Percentiles rank a stretch among this genome's conserved stretches.
Evolutionary conservation across 1,140 invertebrate species (phyloP).

Genomic region (Spodoptera frugiperda): DNA sequence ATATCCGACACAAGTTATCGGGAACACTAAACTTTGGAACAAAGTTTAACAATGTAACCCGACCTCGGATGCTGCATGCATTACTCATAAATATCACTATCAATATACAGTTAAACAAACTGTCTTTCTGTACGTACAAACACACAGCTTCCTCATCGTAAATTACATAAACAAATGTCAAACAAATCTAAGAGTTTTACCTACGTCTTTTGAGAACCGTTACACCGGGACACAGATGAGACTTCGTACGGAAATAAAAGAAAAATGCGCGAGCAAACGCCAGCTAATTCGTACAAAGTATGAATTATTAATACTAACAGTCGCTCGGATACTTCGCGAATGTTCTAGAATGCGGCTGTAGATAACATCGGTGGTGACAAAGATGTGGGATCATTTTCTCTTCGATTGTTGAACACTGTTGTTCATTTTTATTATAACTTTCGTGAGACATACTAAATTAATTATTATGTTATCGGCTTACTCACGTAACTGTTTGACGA

Average conservation of each 20-base stretch:
- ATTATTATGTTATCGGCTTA: too few relatives aligned
- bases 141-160: constrained; percentile 19
- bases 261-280: constrained; percentile 23
- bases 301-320: constrained; percentile 38
- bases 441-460: too few relatives aligned
- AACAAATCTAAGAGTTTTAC: constrained; percentile 43
- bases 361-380: background rate
- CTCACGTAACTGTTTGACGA: too few relatives aligned
- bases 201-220: constrained; percentile 34
- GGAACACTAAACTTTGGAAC: background rate
- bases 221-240: constrained; percentile 15
- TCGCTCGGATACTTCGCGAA: constrained; percentile 9
- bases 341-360: constrained; percentile 13
- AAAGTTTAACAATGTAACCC: constrained; percentile 18
- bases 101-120: constrained; percentile 39
- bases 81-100: constrained; percentile 16
- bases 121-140: constrained; percentile 16
- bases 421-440: too few relatives aligned
- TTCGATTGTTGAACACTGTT: background rate
- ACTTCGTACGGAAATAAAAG: constrained; percentile 23
- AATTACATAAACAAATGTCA: constrained; percentile 48
- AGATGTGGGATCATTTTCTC: constrained; percentile 14
- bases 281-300: constrained; percentile 40
- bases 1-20: background rate
- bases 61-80: constrained; percentile 2